These are phyloP conservation scores for Grus americana DNA, from an alignment of 2,113 vertebrate genomes.

Conservation along the genomic window DNA sequence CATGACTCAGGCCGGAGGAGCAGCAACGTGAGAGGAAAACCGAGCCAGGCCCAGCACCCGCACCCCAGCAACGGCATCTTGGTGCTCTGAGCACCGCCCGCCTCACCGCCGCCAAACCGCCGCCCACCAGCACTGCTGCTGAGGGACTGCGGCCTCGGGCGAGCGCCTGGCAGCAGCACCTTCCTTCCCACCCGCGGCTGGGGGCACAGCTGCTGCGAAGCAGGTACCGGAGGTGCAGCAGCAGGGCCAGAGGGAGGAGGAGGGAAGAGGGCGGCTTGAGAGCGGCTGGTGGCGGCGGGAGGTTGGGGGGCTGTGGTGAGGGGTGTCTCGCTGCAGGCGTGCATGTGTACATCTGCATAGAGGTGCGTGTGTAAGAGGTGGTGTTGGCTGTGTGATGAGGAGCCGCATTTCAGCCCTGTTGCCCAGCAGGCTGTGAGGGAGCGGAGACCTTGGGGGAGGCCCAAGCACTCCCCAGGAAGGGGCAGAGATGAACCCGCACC, in stretches of 20 bases:
- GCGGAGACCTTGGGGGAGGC: too few relatives aligned
- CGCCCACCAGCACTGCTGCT: rapidly evolving
- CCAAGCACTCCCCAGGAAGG: not conserved
- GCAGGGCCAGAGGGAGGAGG: not conserved
- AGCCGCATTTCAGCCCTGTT: not conserved
- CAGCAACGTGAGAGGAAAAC: rapidly evolving
- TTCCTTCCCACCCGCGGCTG: not conserved
- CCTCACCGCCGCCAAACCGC: rapidly evolving
- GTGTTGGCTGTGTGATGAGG: not conserved
- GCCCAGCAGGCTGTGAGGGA: not conserved
- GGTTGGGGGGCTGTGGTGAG: not conserved
- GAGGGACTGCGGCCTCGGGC: rapidly evolving
- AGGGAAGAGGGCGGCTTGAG: not conserved
- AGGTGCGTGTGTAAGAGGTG: not conserved
- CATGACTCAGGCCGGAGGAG: not conserved
- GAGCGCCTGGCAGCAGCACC: rapidly evolving
- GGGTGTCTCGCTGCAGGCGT: not conserved
- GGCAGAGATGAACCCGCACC: not conserved
- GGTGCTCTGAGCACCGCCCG: rapidly evolving
- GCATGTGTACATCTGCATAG: not conserved
- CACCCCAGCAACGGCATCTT: not conserved
- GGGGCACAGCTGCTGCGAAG: rapidly evolving
- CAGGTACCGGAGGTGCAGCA: not conserved
- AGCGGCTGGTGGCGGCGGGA: rapidly evolving
- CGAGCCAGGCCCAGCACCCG: rapidly evolving